Conservation (phyloP, 2,888 invertebrate species). For the Caenorhabditis japonica region DNA sequence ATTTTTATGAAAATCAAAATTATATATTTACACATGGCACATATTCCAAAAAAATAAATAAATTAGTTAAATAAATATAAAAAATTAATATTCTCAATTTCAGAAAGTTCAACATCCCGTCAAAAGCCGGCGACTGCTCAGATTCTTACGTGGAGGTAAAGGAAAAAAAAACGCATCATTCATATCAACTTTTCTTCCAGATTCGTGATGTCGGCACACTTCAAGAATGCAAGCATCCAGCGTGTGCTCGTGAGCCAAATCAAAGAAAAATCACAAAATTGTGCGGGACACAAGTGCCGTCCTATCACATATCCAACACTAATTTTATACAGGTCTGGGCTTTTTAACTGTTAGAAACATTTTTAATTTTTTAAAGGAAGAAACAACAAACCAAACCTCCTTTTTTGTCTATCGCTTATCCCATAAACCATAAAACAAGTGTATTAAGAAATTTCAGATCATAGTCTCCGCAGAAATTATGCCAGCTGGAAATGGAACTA, state of each 20-base stretch:
- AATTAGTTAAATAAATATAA: no score
- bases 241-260: slow-evolving; percentile 54
- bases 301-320: slow-evolving; percentile 51
- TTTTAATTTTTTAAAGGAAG: background rate
- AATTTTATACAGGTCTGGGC: slow-evolving; percentile 61
- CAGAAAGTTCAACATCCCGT: slow-evolving; percentile 52
- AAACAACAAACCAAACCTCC: background rate
- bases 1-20: background rate
- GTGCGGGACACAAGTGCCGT: slow-evolving; percentile 31
- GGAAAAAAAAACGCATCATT: background rate
- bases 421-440: no score
- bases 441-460: slow-evolving; percentile 39
- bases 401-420: no score
- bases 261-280: slow-evolving; percentile 53
- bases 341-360: no score
- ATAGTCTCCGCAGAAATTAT: slow-evolving; percentile 29
- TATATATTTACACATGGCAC: no score
- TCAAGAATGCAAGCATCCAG: slow-evolving; percentile 60
- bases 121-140: slow-evolving; percentile 48
- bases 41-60: no score
- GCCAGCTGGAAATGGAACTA: background rate
- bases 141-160: slow-evolving; percentile 53
- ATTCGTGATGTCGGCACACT: slow-evolving; percentile 60
- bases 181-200: no score
- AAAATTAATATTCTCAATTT: slow-evolving; percentile 10